Evolutionary conservation across 2,797 vertebrate species (phyloP).

Genomic region (Peromyscus eremicus): DNA sequence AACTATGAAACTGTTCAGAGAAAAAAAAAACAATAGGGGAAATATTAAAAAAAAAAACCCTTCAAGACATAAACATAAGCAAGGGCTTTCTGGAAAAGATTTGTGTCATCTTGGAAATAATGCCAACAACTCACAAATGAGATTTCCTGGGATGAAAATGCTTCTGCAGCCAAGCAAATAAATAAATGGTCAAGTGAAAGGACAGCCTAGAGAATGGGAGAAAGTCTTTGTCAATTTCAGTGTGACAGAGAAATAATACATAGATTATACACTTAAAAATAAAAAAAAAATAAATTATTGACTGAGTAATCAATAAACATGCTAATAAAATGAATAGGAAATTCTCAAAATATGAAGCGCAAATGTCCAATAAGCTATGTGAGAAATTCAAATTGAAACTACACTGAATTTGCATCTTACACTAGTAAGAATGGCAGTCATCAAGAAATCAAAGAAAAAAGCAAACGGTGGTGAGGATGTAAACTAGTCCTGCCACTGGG

Average conservation of each 20-base stretch:
- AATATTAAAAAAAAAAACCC: neutral
- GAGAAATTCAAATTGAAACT: neutral
- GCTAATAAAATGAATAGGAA: neutral
- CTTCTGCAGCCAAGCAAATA: neutral
- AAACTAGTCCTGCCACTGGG: neutral
- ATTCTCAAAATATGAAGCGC: neutral
- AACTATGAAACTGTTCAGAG: neutral
- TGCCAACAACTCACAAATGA: neutral
- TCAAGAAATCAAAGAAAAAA: neutral
- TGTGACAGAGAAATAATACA: neutral
- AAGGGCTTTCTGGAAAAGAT: neutral
- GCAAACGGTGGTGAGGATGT: neutral
- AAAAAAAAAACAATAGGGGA: neutral
- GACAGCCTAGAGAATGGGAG: neutral
- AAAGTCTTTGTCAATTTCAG: neutral
- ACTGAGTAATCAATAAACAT: neutral
- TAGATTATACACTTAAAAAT: neutral
- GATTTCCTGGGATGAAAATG: neutral
- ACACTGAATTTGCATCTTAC: neutral
- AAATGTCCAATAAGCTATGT: neutral
- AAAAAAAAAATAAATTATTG: neutral
- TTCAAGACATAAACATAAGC: neutral
- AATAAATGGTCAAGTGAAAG: neutral
- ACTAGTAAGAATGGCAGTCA: neutral
- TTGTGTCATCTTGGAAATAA: neutral